phyloP scores from a whole-genome alignment of 2,113 vertebrate genomes.

The Galemys pyrenaicus region DNA sequence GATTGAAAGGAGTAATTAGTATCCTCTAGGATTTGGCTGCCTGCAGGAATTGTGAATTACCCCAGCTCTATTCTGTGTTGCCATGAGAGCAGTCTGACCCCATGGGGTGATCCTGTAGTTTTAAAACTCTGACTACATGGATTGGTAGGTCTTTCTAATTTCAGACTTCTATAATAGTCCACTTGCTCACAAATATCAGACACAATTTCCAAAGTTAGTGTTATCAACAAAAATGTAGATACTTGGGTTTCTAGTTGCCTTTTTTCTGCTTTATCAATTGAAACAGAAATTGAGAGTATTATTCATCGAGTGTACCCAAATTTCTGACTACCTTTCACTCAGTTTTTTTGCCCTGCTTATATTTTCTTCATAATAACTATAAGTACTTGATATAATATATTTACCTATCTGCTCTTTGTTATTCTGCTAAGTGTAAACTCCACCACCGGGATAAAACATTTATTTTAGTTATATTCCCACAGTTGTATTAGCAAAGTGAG shows the following conservation, averaged over 20 bases:
- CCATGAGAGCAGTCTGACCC: not conserved
- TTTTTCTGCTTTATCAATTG: not conserved
- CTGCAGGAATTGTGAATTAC: not conserved
- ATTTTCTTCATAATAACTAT: not conserved
- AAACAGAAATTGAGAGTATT: not conserved
- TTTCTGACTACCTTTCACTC: not conserved
- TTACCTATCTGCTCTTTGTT: not conserved
- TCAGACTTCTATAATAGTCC: not conserved
- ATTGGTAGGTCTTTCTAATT: not conserved
- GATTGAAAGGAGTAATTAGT: not conserved
- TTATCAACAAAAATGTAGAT: not conserved
- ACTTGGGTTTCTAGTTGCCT: not conserved
- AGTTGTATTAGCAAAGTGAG: no score
- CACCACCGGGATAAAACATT: not conserved
- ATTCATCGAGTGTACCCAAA: not conserved
- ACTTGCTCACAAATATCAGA: not conserved
- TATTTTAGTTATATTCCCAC: not conserved
- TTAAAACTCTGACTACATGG: not conserved
- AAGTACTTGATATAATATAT: not conserved
- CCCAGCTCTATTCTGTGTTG: not conserved
- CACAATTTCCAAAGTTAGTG: not conserved
- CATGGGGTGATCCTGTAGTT: not conserved
- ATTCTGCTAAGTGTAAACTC: not conserved
- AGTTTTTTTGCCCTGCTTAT: not conserved
- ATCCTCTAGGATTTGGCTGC: not conserved